Evolutionary conservation across 2,113 vertebrate genomes (phyloP).

Genomic region (Myotis lucifugus): DNA sequence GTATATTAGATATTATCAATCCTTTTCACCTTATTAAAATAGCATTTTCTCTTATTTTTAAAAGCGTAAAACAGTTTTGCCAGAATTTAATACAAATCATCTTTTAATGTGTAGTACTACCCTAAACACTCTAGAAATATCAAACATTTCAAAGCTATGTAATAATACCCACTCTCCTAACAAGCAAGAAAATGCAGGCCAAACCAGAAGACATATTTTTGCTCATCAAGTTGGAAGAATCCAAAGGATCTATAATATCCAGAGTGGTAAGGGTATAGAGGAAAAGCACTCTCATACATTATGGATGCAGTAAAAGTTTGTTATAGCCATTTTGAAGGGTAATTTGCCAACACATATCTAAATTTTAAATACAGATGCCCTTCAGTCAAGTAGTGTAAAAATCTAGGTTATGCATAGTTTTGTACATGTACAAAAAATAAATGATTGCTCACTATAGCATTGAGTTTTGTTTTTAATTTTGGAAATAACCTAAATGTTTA

Average conservation of each 20-base stretch:
- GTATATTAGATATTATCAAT: neutral
- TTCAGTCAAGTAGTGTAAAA: neutral
- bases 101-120: neutral
- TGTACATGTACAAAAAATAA: neutral
- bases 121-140: neutral
- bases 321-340: neutral
- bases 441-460: neutral
- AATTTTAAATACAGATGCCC: neutral
- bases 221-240: neutral
- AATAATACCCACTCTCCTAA: neutral
- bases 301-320: neutral
- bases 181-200: neutral
- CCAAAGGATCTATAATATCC: neutral
- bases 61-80: neutral
- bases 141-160: neutral
- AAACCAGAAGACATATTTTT: neutral
- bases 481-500: neutral
- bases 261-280: neutral
- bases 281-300: neutral
- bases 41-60: constrained; percentile 11
- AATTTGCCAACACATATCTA: neutral
- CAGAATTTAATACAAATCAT: neutral
- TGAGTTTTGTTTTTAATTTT: neutral
- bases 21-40: neutral
- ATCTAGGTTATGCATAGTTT: neutral